Base-by-base conservation (phyloP, 2,113 vertebrate genomes). In the Phyllopteryx taeniolatus region DNA sequence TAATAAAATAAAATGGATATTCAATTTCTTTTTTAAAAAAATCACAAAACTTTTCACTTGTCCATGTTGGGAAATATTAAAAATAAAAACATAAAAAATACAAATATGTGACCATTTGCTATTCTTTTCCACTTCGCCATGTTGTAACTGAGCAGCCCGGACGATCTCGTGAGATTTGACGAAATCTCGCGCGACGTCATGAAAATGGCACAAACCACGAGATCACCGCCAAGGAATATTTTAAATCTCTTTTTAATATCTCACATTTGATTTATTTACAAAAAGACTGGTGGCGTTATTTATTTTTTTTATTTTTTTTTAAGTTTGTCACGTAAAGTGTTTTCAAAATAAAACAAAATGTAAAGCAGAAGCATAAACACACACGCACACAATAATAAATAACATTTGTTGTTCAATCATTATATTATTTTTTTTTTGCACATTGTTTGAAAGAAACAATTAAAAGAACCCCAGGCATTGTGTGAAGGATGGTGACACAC, bases 221-320 rank as follows among this genome's bases (percentile, higher is more conserved):
- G 42, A 65, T 10, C 42, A 22, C 39, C 10, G 19, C 2, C 27
- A 42, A 82, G 66, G 42, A 77, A 77, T 88, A 80, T 85, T 91
- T 90, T 84, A 85, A 85, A 85, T 87, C 76, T 79, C 83, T 91
- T 91, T 88, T 87, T 89, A 89, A 91, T 93, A 92, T 91, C 87
- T 92, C 84, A 93, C 89, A 89, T 91, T 93, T 91, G 88, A 91
- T 88, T 90, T 89, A 91, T 93, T 92, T 92, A 93, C 90, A 93
- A 91, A 59, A 93, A 91, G 87, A 91, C 89, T 17, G 83, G 86
- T 87, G 83, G 84, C 77, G 77, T 64, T 39, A 46, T 42, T 54
- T n/a, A n/a, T 39, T 39, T 1, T 6, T 27, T 27, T 1, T 27
- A 27, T 27, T 27, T 27, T 27, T 27, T 27, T 27, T 27, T 27